phyloP scores from a whole-genome alignment of 2,888 invertebrate genomes.

The Petrophora chlorosata region DNA sequence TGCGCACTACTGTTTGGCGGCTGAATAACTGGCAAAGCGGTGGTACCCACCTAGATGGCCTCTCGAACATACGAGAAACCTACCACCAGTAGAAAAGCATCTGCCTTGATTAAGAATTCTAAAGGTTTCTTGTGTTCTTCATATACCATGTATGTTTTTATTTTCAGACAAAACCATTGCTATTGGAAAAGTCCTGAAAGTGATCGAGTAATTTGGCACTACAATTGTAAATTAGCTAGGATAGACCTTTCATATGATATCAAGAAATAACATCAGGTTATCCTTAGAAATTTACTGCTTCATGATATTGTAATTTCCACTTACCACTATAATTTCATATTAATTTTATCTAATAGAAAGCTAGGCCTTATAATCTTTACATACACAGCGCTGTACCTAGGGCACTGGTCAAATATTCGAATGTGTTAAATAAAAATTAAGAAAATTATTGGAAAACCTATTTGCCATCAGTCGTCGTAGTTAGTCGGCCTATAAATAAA shows the following conservation, averaged over 20 bases:
- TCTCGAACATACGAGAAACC: too few species aligned
- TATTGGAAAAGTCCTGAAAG: slow-evolving; percentile 99
- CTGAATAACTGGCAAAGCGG: too few species aligned
- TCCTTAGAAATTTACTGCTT: slow-evolving; percentile 72
- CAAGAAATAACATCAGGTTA: slow-evolving; percentile 60
- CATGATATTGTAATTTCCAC: slow-evolving; percentile 54
- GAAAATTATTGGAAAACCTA: too few species aligned
- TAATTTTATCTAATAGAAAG: slow-evolving; percentile 62
- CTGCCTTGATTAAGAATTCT: neutral
- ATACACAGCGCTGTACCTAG: slow-evolving; percentile 28
- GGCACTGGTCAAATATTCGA: slow-evolving; percentile 5
- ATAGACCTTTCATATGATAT: slow-evolving; percentile 80
- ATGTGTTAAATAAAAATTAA: too few species aligned
- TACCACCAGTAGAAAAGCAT: too few species aligned
- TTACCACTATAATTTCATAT: slow-evolving; percentile 49
- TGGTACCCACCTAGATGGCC: too few species aligned
- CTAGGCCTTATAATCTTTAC: slow-evolving; percentile 60
- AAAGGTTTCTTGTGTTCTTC: neutral
- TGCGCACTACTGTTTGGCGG: too few species aligned
- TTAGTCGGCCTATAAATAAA: slow-evolving; percentile 1
- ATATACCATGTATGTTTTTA: neutral
- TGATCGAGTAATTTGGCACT: slow-evolving; percentile 91
- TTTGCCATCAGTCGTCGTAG: too few species aligned
- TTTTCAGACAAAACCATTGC: slow-evolving; percentile 89
- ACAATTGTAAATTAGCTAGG: slow-evolving; percentile 80